Percentiles rank a stretch among this genome's conserved stretches.
phyloP scores from a whole-genome alignment of 2,888 invertebrate genomes.

The Bimastos eiseni region DNA sequence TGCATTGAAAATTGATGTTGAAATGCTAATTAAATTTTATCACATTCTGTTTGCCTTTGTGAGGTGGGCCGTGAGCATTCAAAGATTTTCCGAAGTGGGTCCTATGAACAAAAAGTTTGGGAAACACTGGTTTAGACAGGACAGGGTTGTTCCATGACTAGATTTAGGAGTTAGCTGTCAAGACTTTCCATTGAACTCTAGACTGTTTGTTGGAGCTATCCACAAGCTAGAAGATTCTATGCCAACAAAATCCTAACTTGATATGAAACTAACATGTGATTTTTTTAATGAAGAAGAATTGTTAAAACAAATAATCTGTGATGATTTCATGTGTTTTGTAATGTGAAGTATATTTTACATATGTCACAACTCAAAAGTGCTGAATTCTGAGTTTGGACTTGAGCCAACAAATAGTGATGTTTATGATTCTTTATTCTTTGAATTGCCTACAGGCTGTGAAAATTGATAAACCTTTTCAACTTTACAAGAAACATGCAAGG shows the following conservation, averaged over 20 bases:
- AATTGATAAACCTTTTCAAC: neutral
- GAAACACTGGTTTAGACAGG: too few species aligned
- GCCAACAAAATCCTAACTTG: neutral
- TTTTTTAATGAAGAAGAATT: neutral
- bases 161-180: neutral
- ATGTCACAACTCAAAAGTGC: neutral
- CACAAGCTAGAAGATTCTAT: neutral
- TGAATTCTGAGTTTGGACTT: neutral
- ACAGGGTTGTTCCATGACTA: neutral
- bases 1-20: too few species aligned
- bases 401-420: neutral
- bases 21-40: too few species aligned
- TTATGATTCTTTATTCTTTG: neutral
- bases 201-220: neutral
- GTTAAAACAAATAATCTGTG: neutral
- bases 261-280: neutral
- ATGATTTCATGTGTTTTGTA: neutral
- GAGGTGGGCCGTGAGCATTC: too few species aligned
- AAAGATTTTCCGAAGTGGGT: too few species aligned
- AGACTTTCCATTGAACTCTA: neutral
- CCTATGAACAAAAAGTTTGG: too few species aligned
- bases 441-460: slow-evolving; percentile 13
- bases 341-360: neutral
- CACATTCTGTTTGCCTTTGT: too few species aligned
- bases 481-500: neutral